Percentiles rank a stretch among this genome's conserved stretches.
Conservation (phyloP, 2,797 vertebrate genomes). For the Syncerus caffer region DNA sequence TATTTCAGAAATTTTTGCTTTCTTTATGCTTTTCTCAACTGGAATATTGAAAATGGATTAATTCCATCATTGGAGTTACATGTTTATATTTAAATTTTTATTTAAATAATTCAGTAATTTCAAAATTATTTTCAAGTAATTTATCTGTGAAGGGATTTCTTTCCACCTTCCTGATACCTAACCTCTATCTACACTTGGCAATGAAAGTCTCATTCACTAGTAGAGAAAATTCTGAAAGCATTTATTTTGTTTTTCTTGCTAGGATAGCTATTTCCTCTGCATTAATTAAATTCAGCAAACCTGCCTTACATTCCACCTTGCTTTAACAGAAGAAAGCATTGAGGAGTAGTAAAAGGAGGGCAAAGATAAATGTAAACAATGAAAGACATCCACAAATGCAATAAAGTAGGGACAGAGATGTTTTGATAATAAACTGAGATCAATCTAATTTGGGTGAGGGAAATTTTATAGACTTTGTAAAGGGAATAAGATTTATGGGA, state of each 20-base stretch:
- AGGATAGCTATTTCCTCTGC: conserved; percentile 78
- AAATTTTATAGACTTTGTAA: not conserved
- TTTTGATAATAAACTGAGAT: conserved; percentile 71
- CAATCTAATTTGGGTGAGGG: conserved; percentile 56
- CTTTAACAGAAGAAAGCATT: conserved; percentile 77
- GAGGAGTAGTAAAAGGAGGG: conserved; percentile 46
- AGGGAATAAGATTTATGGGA: conserved; percentile 40
- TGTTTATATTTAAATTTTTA: not conserved
- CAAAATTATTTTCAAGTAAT: not conserved
- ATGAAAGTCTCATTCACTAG: conserved; percentile 69
- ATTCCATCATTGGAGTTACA: not conserved
- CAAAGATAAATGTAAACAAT: conserved; percentile 71
- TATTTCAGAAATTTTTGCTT: not conserved
- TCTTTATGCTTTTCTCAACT: not conserved
- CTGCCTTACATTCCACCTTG: conserved; percentile 60
- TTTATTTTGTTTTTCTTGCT: conserved; percentile 78
- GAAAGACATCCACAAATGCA: conserved; percentile 66
- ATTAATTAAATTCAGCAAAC: conserved; percentile 70
- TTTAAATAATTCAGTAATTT: not conserved
- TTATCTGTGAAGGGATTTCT: conserved; percentile 37
- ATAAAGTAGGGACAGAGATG: conserved; percentile 67
- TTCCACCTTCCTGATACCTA: not conserved
- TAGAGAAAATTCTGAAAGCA: conserved; percentile 64
- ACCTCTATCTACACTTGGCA: conserved; percentile 46
- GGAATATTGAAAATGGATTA: not conserved